Evolutionary conservation across 2,797 vertebrate genomes (phyloP).

Genomic region (Pseudochaenichthys georgianus): DNA sequence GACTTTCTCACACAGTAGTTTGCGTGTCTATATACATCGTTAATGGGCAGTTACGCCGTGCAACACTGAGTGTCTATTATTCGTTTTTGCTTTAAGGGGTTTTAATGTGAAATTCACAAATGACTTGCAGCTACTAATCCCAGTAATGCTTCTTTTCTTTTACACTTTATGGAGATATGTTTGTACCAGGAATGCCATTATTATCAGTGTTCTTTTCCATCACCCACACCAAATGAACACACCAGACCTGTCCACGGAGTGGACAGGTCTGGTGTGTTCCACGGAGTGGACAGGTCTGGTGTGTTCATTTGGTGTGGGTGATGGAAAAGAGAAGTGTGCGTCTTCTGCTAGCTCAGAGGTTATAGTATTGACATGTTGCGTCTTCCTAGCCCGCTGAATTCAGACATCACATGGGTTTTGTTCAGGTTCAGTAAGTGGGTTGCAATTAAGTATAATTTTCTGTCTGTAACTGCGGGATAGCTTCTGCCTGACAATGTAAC

Average conservation of each 20-base stretch:
- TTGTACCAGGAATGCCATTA: not conserved
- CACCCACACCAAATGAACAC: too few species aligned
- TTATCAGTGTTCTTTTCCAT: not conserved
- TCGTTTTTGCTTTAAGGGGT: not conserved
- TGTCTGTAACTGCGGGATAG: conserved; percentile 1
- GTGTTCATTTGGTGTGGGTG: not conserved
- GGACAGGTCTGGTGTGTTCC: too few species aligned
- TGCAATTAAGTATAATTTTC: not conserved
- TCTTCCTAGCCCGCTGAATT: not conserved
- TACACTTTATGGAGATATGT: not conserved
- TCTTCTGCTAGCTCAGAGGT: not conserved
- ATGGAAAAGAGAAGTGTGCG: not conserved
- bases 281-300: not conserved
- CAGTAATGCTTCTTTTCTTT: not conserved
- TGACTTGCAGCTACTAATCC: not conserved
- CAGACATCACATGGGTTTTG: not conserved
- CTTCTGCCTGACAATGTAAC: not conserved
- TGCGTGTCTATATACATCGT: not conserved
- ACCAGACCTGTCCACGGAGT: too few species aligned
- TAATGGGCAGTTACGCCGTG: not conserved
- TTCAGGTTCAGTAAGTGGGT: not conserved
- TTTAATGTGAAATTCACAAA: not conserved
- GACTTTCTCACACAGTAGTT: not conserved
- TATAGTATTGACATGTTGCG: not conserved
- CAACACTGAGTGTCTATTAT: not conserved